Evolutionary conservation across 2,113 vertebrate species (phyloP).

Genomic region (Rhagologus leucostigma): DNA sequence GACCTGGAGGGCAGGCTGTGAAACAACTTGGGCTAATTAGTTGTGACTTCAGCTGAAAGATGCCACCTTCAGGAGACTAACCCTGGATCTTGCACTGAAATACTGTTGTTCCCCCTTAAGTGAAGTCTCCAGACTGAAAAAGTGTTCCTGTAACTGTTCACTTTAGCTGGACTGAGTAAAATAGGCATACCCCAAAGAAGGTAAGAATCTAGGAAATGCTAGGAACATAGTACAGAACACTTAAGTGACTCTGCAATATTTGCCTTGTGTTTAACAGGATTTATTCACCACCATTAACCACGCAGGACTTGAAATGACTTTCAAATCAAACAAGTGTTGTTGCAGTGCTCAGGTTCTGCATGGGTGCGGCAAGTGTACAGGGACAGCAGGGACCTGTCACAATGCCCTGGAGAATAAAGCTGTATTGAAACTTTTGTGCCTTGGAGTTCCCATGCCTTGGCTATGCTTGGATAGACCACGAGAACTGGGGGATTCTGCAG

Average conservation of each 20-base stretch:
- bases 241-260: background rate
- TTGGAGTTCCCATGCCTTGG: background rate
- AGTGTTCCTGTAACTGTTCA: background rate
- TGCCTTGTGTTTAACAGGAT: background rate
- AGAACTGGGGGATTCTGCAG: background rate
- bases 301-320: background rate
- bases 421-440: background rate
- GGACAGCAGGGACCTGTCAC: background rate
- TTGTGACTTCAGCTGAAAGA: background rate
- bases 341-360: background rate
- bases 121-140: background rate
- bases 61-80: background rate
- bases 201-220: background rate
- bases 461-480: rapidly evolving
- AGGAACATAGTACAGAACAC: background rate
- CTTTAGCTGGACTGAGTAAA: background rate
- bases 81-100: background rate
- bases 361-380: background rate
- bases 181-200: background rate
- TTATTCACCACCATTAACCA: background rate
- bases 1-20: background rate
- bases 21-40: background rate
- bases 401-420: rapidly evolving
- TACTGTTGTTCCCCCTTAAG: background rate
- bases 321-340: background rate